Evolutionary conservation across 2,888 invertebrate species (phyloP), one percentile per base, ranked within the genome.

Genomic region (Melanophora roralis): DNA sequence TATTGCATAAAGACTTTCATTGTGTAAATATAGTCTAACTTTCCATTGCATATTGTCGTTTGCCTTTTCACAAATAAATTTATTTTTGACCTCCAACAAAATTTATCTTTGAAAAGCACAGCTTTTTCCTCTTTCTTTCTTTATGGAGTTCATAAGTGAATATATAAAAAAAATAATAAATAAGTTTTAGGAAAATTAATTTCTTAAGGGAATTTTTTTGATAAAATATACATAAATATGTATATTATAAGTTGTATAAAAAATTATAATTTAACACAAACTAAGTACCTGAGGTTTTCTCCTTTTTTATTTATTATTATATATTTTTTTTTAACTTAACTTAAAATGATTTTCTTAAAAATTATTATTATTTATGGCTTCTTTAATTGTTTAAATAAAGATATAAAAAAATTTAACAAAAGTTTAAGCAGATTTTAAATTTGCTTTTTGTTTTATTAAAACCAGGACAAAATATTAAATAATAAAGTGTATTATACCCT

Each of bases 261-360:
- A 64, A 43, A 53, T 71, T 77, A 71, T 68, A 57, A 47, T 78
- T 75, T 67, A 78, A 82, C 87, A 86, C 86, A 86, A 86, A 88
- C 89, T 89, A 89, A 89, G 89, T 89, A 89, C 88, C 89, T 89
- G 89, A 88, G 88, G 87, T 88, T 75, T 84, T 16, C 16, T 72
- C n/a, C n/a, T 51, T 72, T 53, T n/a, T 49, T 60, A 45, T 67
- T 71, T 79, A 57, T 55, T 40, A 51, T 36, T 71, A 71, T 19
- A 23, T 62, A 47, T 51, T 62, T 64, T 23, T 36, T 55, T 59
- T 59, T 34, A 40, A 43, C 64, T 72, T 69, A 78, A 59, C 43
- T 55, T 49, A 65, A 65, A 78, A 62, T 57, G 53, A 40, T 59
- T 19, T 6, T 38, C 57, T 67, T 60, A 78, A 68, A 73, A 51